A percentile compares a stretch with the other conserved stretches of the same genome.
Evolutionary conservation across 2,113 vertebrate species (phyloP).

Genomic region (Psettodes erumei): DNA sequence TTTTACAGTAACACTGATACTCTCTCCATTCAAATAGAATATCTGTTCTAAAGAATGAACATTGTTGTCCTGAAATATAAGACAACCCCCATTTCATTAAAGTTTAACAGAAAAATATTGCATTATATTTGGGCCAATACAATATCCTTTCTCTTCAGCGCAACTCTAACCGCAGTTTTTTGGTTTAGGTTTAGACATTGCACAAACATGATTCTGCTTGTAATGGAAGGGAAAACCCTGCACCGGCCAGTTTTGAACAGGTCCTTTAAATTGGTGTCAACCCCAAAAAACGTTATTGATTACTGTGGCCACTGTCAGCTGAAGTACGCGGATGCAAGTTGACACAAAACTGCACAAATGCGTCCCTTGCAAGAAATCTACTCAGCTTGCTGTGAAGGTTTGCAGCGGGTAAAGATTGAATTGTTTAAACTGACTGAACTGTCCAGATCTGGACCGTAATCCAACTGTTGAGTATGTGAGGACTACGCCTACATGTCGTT

Average conservation of each 20-base stretch:
- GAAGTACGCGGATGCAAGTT: not conserved
- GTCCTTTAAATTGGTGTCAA: not conserved
- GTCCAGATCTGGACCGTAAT: not conserved
- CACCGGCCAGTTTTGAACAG: not conserved
- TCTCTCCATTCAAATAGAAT: no score
- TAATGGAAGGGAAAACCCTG: no score
- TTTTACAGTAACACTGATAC: no score
- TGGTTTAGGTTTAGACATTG: no score
- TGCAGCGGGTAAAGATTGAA: not conserved
- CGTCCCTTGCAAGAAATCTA: not conserved
- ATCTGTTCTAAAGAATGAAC: no score
- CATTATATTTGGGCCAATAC: no score
- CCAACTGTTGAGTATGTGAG: not conserved
- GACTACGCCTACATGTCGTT: not conserved
- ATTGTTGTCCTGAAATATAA: no score
- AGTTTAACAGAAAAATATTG: no score
- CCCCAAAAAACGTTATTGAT: not conserved
- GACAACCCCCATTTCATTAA: no score
- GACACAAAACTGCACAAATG: not conserved
- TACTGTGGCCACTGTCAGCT: not conserved
- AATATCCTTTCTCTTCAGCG: no score
- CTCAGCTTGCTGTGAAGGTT: not conserved
- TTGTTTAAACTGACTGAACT: not conserved
- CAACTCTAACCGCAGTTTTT: no score
- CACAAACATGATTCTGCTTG: no score